phyloP scores from a whole-genome alignment of 2,113 vertebrate genomes.

The Stegostoma tigrinum region DNA sequence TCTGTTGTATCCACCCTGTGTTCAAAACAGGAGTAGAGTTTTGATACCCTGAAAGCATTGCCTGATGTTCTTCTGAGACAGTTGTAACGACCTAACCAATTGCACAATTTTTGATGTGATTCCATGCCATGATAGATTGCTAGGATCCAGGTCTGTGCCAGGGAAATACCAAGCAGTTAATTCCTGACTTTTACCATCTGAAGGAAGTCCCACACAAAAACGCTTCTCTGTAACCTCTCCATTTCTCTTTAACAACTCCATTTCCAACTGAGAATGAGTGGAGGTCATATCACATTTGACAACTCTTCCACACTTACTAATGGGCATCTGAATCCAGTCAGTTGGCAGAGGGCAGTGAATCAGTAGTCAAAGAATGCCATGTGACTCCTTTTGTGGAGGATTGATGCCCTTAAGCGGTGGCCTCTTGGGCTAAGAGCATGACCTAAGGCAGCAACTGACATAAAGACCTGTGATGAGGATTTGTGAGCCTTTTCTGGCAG shows the following conservation, averaged over 20 bases:
- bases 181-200: not conserved
- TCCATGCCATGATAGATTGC: not conserved
- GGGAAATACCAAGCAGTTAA: not conserved
- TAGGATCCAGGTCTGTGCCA: not conserved
- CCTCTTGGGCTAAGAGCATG: not conserved
- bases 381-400: not conserved
- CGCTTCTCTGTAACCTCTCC: not conserved
- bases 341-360: not conserved
- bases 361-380: not conserved
- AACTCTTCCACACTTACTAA: not conserved
- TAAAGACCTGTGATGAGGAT: not conserved
- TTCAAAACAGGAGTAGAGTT: not conserved
- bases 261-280: not conserved
- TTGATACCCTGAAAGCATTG: not conserved
- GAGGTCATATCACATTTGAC: not conserved
- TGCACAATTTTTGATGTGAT: not conserved
- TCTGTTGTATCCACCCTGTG: not conserved
- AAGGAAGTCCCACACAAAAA: not conserved
- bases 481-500: not conserved
- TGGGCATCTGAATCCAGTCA: not conserved
- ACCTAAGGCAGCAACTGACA: not conserved
- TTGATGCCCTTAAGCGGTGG: not conserved
- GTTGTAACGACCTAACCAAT: not conserved
- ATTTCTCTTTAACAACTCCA: not conserved
- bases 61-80: not conserved